Percentiles rank a stretch among this genome's conserved stretches.
Evolutionary conservation across 2,797 vertebrate species (phyloP).

Genomic region (Chrosomus eos): DNA sequence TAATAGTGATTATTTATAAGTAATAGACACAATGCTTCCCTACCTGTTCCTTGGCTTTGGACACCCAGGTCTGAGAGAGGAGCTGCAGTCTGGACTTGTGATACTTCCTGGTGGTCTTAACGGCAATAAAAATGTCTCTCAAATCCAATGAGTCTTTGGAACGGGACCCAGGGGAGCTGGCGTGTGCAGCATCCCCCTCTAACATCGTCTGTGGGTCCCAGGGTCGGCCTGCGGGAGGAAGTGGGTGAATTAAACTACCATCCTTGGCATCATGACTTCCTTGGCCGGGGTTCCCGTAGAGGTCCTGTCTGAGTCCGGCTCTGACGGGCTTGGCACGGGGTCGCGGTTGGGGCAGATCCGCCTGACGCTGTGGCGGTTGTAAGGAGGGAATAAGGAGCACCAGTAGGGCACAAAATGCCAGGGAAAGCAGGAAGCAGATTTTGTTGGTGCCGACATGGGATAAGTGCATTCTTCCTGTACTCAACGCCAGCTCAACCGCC

Average conservation of each 20-base stretch:
- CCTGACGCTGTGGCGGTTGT: slow-evolving; percentile 67
- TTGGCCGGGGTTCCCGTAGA: slow-evolving; percentile 1
- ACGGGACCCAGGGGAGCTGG: slow-evolving; percentile 34
- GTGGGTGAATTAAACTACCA: neutral
- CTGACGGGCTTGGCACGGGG: slow-evolving; percentile 62
- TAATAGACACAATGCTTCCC: neutral
- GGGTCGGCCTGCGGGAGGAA: slow-evolving; percentile 26
- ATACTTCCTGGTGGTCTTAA: slow-evolving; percentile 94
- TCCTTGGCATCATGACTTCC: neutral
- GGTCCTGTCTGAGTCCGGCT: neutral
- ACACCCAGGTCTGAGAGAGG: slow-evolving; percentile 93
- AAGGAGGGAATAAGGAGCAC: slow-evolving; percentile 82
- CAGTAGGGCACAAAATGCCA: slow-evolving; percentile 82
- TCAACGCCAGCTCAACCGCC: slow-evolving; percentile 74
- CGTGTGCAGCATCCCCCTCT: slow-evolving; percentile 17
- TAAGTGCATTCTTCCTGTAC: slow-evolving; percentile 80
- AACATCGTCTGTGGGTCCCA: slow-evolving; percentile 3
- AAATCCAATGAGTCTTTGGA: slow-evolving; percentile 75
- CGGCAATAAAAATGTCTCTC: slow-evolving; percentile 91
- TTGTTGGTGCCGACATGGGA: slow-evolving; percentile 80
- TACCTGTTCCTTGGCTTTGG: slow-evolving; percentile 87
- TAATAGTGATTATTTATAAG: neutral
- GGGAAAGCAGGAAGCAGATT: slow-evolving; percentile 85
- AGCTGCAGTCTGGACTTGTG: slow-evolving; percentile 87
- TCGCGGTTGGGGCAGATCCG: slow-evolving; percentile 71